These are phyloP conservation scores for Geothlypis trichas DNA, from an alignment of 2,113 vertebrate genomes.

Conservation along the genomic window DNA sequence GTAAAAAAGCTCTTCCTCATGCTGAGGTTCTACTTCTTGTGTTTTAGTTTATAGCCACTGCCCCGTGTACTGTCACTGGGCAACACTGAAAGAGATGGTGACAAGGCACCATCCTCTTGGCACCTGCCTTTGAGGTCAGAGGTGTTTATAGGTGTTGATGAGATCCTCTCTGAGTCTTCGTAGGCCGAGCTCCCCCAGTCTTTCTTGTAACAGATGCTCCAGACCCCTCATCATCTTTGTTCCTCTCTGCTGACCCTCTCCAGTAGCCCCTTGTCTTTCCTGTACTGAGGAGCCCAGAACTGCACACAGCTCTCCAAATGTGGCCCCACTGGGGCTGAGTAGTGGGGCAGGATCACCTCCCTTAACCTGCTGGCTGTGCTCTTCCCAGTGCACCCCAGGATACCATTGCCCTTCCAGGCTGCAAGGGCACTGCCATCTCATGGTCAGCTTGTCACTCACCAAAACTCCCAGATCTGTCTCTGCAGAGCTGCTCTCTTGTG, in stretches of 20 bases:
- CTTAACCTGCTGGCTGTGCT: background rate
- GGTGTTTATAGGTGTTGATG: background rate
- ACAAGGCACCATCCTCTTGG: background rate
- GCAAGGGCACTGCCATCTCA: background rate
- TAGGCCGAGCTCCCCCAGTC: background rate
- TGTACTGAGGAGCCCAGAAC: background rate
- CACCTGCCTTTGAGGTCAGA: background rate
- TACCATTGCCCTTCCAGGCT: background rate
- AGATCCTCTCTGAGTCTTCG: background rate
- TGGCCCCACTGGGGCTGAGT: background rate
- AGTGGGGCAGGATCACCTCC: background rate
- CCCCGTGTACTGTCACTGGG: background rate
- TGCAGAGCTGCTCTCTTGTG: background rate
- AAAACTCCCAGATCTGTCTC: background rate
- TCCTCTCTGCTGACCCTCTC: background rate
- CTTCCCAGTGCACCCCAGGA: background rate
- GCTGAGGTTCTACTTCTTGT: background rate
- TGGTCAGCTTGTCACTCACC: background rate
- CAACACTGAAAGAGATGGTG: background rate
- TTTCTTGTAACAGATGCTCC: accelerated
- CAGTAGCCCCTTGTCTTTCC: background rate
- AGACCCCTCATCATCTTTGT: background rate
- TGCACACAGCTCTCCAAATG: background rate
- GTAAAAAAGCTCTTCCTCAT: background rate
- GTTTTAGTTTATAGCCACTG: background rate